Evolutionary conservation across 2,888 invertebrate genomes (phyloP), one percentile per base, ranked within the genome.

Genomic region (Caenorhabditis wallacei): DNA sequence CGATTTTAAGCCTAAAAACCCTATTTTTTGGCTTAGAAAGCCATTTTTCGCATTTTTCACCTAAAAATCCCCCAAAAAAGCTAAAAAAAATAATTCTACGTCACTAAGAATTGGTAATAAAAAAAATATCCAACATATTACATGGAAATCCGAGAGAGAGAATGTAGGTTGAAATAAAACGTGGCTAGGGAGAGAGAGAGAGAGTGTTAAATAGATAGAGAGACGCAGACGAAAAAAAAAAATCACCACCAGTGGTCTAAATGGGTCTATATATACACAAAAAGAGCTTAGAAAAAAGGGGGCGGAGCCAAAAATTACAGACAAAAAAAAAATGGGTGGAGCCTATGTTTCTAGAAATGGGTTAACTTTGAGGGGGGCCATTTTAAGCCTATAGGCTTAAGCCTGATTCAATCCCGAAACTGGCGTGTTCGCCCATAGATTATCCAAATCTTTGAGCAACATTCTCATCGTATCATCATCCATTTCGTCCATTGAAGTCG

Each of bases 381-480:
- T 18, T 18, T n/a, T 43, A 43, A 16, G 2, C 46, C 46, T 4
- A 48, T n/a, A n/a, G n/a, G 22, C 40, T 70, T 57, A 81, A n/a
- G 81, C 81, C 57, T 64, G 70, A 57, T 75, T 75, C n/a, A 80
- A 51, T 11, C 69, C 68, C 53, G 82, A 46, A 54, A 72, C 72
- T 7, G 82, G 46, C 20, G 61, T 68, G 35, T 63, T 76, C 18
- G 82, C 66, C 88, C 88, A 88, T 18, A 88, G 78, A 43, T 87
- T 85, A 59, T 87, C 88, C 48, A 88, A 56, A 53, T 85, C 88
- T 46, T 81, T 84, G 48, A 82, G 48, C 22, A 87, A 54, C 80
- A 56, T 84, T 70, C 51, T 85, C 85, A 63, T 84, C 81, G 54
- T 66, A 46, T 59, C 56, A 37, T 72, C 66, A n/a, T 53, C 53